These are phyloP conservation scores for Cyanoramphus novaezelandiae DNA, from an alignment of 2,113 vertebrate genomes.

Conservation along the genomic window DNA sequence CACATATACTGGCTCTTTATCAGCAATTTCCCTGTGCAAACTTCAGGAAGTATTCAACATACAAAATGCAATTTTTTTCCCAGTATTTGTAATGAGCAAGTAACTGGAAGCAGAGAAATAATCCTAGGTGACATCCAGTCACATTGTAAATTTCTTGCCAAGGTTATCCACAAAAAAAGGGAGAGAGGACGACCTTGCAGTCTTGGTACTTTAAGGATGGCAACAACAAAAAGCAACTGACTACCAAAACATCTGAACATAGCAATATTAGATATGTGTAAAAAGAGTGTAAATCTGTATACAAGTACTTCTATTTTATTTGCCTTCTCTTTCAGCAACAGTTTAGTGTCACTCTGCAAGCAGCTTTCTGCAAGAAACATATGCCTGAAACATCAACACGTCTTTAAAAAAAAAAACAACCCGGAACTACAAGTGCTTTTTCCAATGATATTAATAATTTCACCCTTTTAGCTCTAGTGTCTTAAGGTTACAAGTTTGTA, in stretches of 20 bases:
- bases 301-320: background rate
- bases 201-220: background rate
- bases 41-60: background rate
- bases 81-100: background rate
- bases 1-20: background rate
- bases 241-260: background rate
- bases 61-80: background rate
- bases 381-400: accelerated
- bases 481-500: background rate
- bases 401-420: background rate
- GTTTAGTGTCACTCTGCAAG: background rate
- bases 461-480: background rate
- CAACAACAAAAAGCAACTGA: background rate
- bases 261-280: background rate
- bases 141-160: background rate
- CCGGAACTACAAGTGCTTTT: background rate
- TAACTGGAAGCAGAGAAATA: background rate
- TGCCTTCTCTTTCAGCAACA: background rate
- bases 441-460: background rate
- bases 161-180: background rate
- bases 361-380: background rate
- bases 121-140: background rate
- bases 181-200: background rate
- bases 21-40: background rate
- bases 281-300: background rate